Evolutionary conservation across 64 coral and sea anemone genomes (phyloP).

Genomic region (Anthopleura sola): DNA sequence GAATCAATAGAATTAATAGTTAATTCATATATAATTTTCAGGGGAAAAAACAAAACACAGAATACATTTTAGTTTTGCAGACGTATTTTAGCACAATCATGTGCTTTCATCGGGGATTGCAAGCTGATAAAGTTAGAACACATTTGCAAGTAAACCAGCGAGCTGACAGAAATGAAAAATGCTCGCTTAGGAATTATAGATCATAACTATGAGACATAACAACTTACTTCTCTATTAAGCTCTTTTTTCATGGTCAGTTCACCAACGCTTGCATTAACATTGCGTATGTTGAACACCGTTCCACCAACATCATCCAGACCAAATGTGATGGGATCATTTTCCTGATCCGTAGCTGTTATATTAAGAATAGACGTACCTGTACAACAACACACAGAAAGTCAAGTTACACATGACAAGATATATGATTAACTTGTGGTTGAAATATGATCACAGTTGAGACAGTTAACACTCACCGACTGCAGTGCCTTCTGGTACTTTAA

Average conservation of each 20-base stretch:
- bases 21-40: no score
- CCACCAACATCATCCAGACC: neutral
- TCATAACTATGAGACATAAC: neutral
- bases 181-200: no score
- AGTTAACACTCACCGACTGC: neutral
- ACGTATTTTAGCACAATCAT: no score
- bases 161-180: no score
- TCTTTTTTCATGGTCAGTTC: neutral
- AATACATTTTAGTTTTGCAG: no score
- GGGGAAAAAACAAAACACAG: no score
- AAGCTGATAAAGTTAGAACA: no score
- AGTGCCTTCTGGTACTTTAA: neutral
- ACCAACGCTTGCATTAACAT: neutral
- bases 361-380: neutral
- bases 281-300: neutral
- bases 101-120: no score
- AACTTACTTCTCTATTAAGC: slow-evolving; percentile 6
- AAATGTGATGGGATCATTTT: neutral
- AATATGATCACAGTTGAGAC: neutral
- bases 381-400: neutral
- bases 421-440: neutral
- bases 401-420: neutral
- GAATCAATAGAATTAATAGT: neutral
- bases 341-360: neutral
- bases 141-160: no score